Base-by-base conservation (phyloP, 2,113 vertebrate species). In the Astatotilapia flaviijosephi region DNA sequence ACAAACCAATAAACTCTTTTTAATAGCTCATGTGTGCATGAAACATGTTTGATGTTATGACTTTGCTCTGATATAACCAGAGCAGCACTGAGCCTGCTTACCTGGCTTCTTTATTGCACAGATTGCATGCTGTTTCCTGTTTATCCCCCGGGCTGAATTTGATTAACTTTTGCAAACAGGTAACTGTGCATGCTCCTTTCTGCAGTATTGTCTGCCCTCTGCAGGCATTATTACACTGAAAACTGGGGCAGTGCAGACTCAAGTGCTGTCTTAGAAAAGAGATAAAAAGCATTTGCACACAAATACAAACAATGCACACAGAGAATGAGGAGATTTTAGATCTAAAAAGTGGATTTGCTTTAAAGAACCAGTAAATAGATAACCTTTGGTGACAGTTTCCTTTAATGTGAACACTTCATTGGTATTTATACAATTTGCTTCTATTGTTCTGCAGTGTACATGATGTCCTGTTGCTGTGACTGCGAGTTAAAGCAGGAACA, bases 81-180 rank as follows among this genome's bases (percentile, higher is more conserved):
- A 49, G 42, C 23, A 49, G 15, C 70, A 0, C 21, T 11, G 42
- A 47, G 0, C 9, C 1, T 58, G 5, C 82, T 62, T 73, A 79
- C 65, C 23, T 62, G 55, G 5, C 1, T 68, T 23, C 45, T 37
- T 62, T 73, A 86, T 82, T 7, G 13, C 62, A 42, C 51, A 88
- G 56, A 86, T 88, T 79, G 51, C 21, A 19, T 70, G 42, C 12
- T 2, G 15, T 73, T 81, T 89, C 86, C 68, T 84, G 91, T 77
- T 83, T 80, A 82, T 53, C 56, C 80, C 58, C 11, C 2, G 10
- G 86, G 85, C 86, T 10, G 86, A 83, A 85, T 86, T 19, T 7
- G 26, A 89, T 90, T 73, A 79, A 73, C 17, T 68, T 83, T 62
- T 51, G 4, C 12, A 28, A 68, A 70, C 10, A 87, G 82, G 65